Evolutionary conservation across 2,113 vertebrate species (phyloP), one percentile per base, ranked within the genome.

Genomic region (Psephotus haematonotus): DNA sequence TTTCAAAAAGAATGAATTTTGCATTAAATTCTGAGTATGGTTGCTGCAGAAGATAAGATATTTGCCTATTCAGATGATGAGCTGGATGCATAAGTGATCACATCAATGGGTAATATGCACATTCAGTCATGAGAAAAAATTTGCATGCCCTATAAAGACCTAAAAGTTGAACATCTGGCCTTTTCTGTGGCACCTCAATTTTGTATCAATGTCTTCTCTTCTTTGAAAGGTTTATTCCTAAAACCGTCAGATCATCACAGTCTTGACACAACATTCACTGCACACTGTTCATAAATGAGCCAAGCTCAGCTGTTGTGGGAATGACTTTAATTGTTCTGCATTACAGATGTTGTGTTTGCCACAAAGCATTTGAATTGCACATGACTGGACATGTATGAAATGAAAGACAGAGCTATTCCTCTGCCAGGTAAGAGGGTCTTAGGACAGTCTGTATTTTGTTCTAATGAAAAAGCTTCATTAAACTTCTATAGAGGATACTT

Each of bases 1-100:
- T 96, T 96, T 96, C 83, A 95, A 96, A 97, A 96, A 94, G 95
- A 95, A 95, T 96, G 93, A 95, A 95, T 96, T 91, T 95, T 96
- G 93, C 93, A 96, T 96, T 93, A 95, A 95, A 96, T 92, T 93
- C 88, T 44, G 59, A 96, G 83, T 84, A 84, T 87, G 91, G 92
- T 82, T 93, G 88, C 88, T 94, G 93, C 93, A 96, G 86, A 95
- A 96, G 68, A 95, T 63, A 90, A 3, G 89, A 74, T 90, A 96
- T 95, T 96, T 97, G 91, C 88, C 91, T 97, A 96, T 96, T 96
- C 88, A 94, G 93, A 96, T 96, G 96, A 95, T 90, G 95, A 96
- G 93, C 92, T 96, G 93, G 95, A 78, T 97, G 93, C 95, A 94
- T 97, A 97, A 96, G 92, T 94, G 93, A 96, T 96, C 92, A 41